Base-by-base conservation (phyloP, 2,797 vertebrate species). In the Masticophis lateralis region DNA sequence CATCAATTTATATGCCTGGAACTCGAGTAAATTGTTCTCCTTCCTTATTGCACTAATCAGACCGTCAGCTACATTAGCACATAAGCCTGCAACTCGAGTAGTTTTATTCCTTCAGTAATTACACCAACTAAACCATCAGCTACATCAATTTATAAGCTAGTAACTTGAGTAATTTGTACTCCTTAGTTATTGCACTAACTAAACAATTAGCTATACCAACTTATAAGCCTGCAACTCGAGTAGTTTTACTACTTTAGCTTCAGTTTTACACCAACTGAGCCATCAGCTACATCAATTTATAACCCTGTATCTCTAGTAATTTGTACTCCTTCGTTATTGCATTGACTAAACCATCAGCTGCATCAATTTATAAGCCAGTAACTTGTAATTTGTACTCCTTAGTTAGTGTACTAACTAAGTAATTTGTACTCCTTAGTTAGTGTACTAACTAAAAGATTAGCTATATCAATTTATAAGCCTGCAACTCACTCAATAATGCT, bases 11-110 rank as follows among this genome's bases (percentile, higher is more conserved):
- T 22, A 47, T 12, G 43, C 25, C 79, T 51, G 11, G 10, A 98
- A 98, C 97, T 97, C 7, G 66, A 69, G n/a, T 79, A 79, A 47
- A 4, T 79, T 47, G 74, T 79, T 25, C n/a, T 32, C 60, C 22
- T 60, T 60, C 3, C 25, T 63, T 63, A 63, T 43, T 79, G 37
- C 37, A 79, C 20, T 25, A 43, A 79, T 20, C 10, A 25, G 66
- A 16, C 14, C 2, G n/a, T 66, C 63, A 97, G 98, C 97, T 97
- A 98, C 98, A 60, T 83, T 6, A 47, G 25, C 7, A 25, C 25
- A 20, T 9, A 43, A 47, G 2, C 1, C 32, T 43, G 43, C 8
- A 98, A 98, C 97, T 97, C 12, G 0, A n/a, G 27, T 74, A 74
- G 37, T 37, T 74, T 37, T 1, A 37, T 32, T 74, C 69, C 32